Percentiles rank a stretch among this genome's conserved stretches.
Conservation (phyloP, 2,113 vertebrate species). For the Alexandromys fortis region DNA sequence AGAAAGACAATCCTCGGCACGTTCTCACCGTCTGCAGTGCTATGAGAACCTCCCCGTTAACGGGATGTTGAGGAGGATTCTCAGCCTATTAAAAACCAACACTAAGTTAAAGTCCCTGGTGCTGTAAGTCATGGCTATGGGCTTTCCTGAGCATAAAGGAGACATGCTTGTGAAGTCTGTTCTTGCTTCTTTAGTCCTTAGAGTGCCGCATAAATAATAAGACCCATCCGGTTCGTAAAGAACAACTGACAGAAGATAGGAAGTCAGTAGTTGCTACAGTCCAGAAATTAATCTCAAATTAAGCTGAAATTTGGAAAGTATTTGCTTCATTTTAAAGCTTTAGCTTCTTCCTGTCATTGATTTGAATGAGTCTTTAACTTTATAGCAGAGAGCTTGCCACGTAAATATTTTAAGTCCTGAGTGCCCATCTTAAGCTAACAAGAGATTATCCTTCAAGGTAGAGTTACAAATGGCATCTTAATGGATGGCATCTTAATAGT, state of each 20-base stretch:
- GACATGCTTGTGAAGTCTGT: not conserved
- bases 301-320: slow-evolving; percentile 22
- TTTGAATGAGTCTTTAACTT: slow-evolving; percentile 48
- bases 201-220: not conserved
- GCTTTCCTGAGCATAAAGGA: not conserved
- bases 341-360: not conserved
- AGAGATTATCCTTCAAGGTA: slow-evolving; percentile 18
- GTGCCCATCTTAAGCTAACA: slow-evolving; percentile 17
- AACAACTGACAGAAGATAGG: slow-evolving; percentile 35
- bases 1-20: slow-evolving; percentile 30
- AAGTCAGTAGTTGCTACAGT: not conserved
- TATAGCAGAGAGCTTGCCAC: slow-evolving; percentile 15
- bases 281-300: slow-evolving; percentile 31
- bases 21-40: not conserved
- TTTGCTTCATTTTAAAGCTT: slow-evolving; percentile 41
- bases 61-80: not conserved
- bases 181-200: not conserved
- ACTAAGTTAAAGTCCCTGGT: not conserved
- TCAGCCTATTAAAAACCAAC: slow-evolving; percentile 33
- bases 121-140: not conserved
- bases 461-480: slow-evolving; percentile 13
- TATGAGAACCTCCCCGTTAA: slow-evolving; percentile 19
- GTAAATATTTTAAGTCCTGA: slow-evolving; percentile 56
- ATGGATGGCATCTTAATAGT: slow-evolving; percentile 25
- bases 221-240: not conserved